phyloP scores from a whole-genome alignment of 2,797 vertebrate genomes.

The Coccyzus lansbergi region DNA sequence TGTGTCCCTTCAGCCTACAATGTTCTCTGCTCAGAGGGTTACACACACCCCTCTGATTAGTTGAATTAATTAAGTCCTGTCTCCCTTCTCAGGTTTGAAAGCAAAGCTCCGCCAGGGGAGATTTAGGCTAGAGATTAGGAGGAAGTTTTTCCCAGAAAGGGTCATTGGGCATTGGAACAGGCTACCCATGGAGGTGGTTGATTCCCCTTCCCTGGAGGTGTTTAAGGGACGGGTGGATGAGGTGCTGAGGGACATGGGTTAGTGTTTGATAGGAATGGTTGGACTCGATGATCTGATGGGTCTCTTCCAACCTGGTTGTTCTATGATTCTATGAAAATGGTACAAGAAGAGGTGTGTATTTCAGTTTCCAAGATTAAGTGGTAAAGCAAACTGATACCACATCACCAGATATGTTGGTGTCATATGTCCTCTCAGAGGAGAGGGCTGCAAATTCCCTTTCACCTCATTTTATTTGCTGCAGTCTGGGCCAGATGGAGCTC shows the following conservation, averaged over 20 bases:
- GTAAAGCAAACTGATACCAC: not conserved
- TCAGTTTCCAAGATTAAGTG: not conserved
- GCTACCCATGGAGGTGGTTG: too few species aligned
- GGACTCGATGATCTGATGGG: too few species aligned
- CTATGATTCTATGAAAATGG: not conserved
- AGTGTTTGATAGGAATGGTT: too few species aligned
- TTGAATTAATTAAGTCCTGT: not conserved
- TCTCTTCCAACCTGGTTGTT: too few species aligned
- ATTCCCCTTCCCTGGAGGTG: too few species aligned
- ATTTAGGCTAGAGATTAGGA: too few species aligned
- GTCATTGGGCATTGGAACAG: too few species aligned
- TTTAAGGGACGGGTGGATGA: too few species aligned
- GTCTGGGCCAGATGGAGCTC: not conserved
- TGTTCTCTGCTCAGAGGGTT: not conserved
- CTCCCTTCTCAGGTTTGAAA: not conserved
- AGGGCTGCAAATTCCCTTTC: not conserved
- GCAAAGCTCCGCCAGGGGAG: not conserved
- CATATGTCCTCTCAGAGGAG: accelerated
- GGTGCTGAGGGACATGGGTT: too few species aligned
- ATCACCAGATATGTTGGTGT: not conserved
- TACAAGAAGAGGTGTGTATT: not conserved
- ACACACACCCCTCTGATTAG: not conserved
- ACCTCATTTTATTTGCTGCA: not conserved
- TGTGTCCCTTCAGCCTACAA: not conserved
- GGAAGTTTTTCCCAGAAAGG: too few species aligned